These are phyloP conservation scores for Turritopsis dohrnii DNA, from an alignment of 30 jellyfish, hydroid and myxozoan species.

Conservation along the genomic window DNA sequence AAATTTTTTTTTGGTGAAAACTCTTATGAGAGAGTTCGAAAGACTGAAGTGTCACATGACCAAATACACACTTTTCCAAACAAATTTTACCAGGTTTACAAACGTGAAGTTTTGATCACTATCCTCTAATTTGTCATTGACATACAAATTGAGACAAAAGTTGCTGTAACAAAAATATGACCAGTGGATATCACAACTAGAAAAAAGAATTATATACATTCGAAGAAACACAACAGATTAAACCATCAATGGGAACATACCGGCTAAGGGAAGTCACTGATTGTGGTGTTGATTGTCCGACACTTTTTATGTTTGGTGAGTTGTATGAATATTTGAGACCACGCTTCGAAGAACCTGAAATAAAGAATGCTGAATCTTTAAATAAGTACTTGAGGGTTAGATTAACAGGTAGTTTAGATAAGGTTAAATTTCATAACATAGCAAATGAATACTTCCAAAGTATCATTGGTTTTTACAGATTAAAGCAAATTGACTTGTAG, in stretches of 20 bases:
- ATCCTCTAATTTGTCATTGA: no score
- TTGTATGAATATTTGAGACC: not conserved
- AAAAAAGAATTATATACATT: no score
- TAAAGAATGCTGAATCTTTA: not conserved
- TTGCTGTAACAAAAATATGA: no score
- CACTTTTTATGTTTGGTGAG: constrained; percentile 11
- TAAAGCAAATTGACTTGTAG: not conserved
- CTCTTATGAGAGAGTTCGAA: no score
- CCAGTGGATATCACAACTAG: no score
- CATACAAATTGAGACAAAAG: no score
- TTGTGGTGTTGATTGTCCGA: constrained; percentile 30
- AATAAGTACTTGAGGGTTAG: not conserved
- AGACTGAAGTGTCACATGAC: no score
- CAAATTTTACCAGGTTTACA: no score
- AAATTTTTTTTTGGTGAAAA: no score
- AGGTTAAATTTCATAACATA: not conserved
- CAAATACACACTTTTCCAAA: no score
- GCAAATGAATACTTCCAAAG: no score
- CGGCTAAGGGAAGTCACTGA: constrained; percentile 11
- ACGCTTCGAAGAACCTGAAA: constrained; percentile 1
- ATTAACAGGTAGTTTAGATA: not conserved
- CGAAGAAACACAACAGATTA: not conserved
- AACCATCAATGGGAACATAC: constrained; percentile 9
- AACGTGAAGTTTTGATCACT: no score
- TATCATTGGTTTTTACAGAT: not conserved